Base-by-base conservation (phyloP, 2,113 vertebrate genomes). In the Mormoops blainvillei region DNA sequence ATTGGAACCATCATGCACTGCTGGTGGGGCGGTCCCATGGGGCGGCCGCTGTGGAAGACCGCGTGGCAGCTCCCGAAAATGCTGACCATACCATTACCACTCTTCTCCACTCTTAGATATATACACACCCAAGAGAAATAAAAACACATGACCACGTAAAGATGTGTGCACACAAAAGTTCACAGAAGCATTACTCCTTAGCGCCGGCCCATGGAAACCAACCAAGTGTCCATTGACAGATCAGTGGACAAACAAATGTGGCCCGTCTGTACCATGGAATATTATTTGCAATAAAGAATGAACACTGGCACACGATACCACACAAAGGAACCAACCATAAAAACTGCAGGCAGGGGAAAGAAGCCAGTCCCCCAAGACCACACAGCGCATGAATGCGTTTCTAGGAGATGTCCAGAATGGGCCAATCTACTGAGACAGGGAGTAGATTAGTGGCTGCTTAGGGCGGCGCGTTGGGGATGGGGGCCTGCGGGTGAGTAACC, bases 1-100 rank as follows among this genome's bases (percentile, higher is more conserved):
- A 14, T 1, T 7, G 3, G 41, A 45, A 33, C 18, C 5, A 1
- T 71, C 38, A 2, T 4, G 19, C 1, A 1, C 2, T 3, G 18
- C 19, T 28, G 16, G 4, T 19, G n/a, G 50, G 16, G 24, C 14
- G 4, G 56, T 20, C 38, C 28, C 31, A 13, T 5, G 58, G 26
- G 4, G 15, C 58, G 31, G 76, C 58, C 22, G 16, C 11, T 5
- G 15, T 22, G n/a, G 84, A 74, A 92, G 31, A 58, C 38, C 8
- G 28, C 4, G 26, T 22, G 36, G 43, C n/a, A 24, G 31, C 11
- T 68, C 16, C 70, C 19, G 61, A 13, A 88, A 58, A 58, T 14
- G 36, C 7, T 10, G 18, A 10, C 41, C 6, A 31, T 0, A 7
- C n/a, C 36, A 36, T 18, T 22, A 22, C 33, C 4, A 7, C 11